phyloP scores from a whole-genome alignment of 1,140 invertebrate species.

The Drosophila parabipectinata region DNA sequence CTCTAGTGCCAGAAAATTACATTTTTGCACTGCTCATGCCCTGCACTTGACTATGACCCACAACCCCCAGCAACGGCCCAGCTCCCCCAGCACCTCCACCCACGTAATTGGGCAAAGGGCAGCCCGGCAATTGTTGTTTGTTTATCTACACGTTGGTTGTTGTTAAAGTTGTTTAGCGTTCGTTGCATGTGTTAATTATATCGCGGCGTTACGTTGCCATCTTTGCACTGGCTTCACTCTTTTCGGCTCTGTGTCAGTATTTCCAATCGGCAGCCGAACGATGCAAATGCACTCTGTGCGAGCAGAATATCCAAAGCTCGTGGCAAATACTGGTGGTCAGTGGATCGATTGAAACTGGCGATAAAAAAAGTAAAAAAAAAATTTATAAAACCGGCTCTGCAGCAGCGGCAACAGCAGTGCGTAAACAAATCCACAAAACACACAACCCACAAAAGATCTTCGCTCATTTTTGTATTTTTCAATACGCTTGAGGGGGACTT shows the following conservation, averaged over 20 bases:
- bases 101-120: slow-evolving; percentile 69
- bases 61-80: background rate
- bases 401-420: slow-evolving; percentile 34
- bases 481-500: slow-evolving; percentile 33
- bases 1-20: slow-evolving; percentile 31
- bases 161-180: slow-evolving; percentile 29
- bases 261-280: slow-evolving; percentile 20
- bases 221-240: slow-evolving; percentile 22
- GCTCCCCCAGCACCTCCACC: slow-evolving; percentile 5
- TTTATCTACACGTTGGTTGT: slow-evolving; percentile 41
- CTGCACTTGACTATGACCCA: slow-evolving; percentile 27
- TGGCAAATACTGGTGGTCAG: slow-evolving; percentile 26
- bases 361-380: background rate
- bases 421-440: slow-evolving; percentile 57
- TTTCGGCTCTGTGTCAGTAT: slow-evolving; percentile 20
- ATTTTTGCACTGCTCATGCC: slow-evolving; percentile 16
- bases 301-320: slow-evolving; percentile 34
- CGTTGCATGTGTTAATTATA: slow-evolving; percentile 51
- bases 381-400: slow-evolving; percentile 60
- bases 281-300: slow-evolving; percentile 38
- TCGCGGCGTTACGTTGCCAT: slow-evolving; percentile 45
- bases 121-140: slow-evolving; percentile 45
- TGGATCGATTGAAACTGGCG: slow-evolving; percentile 33
- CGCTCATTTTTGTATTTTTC: slow-evolving; percentile 38
- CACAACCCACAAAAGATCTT: slow-evolving; percentile 28